phyloP scores from a whole-genome alignment of 2,113 vertebrate species.

The Polypterus senegalus region DNA sequence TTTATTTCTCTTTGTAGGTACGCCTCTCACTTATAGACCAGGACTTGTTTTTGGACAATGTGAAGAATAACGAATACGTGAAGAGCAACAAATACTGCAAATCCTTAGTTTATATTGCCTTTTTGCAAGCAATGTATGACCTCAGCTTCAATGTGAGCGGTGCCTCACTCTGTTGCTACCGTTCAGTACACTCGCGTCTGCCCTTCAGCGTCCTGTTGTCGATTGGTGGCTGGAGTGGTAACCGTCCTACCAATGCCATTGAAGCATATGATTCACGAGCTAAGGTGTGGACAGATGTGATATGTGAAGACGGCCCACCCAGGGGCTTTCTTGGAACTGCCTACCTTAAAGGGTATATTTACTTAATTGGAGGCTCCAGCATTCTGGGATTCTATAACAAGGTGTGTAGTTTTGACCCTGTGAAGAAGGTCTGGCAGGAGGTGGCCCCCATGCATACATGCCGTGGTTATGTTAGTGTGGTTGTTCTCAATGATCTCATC shows the following conservation, averaged over 20 bases:
- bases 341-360: constrained; percentile 55
- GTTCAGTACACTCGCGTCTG: constrained; percentile 52
- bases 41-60: constrained; percentile 56
- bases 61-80: constrained; percentile 51
- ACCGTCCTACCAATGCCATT: constrained; percentile 49
- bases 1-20: constrained; percentile 34
- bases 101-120: constrained; percentile 40
- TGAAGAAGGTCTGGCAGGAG: constrained; percentile 52
- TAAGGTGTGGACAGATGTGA: constrained; percentile 56
- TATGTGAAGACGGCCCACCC: constrained; percentile 39
- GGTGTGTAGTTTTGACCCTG: constrained; percentile 52
- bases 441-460: constrained; percentile 62
- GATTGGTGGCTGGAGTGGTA: constrained; percentile 60
- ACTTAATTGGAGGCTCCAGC: constrained; percentile 61
- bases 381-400: constrained; percentile 54
- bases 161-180: constrained; percentile 26
- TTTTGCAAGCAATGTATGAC: constrained; percentile 48
- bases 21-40: constrained; percentile 50
- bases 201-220: constrained; percentile 56
- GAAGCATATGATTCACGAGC: constrained; percentile 55
- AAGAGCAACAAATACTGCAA: constrained; percentile 49
- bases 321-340: constrained; percentile 52
- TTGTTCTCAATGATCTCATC: constrained; percentile 43
- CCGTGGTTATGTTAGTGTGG: constrained; percentile 62
- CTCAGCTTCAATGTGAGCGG: constrained; percentile 33